Conservation (phyloP, 2,888 invertebrate species). For the Acleris holmiana region DNA sequence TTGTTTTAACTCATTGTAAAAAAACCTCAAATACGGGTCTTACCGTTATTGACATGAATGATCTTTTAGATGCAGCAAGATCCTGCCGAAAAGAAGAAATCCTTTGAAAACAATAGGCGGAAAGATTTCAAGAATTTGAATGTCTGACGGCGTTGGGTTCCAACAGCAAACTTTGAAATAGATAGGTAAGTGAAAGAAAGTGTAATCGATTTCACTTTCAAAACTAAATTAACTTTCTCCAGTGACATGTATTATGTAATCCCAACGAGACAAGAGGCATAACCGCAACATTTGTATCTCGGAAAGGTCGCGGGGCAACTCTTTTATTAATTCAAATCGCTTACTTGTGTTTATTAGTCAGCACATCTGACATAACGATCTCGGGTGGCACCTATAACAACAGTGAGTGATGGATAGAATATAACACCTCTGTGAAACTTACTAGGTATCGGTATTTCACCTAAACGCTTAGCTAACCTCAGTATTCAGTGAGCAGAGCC, state of each 20-base stretch:
- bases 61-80: slow-evolving; percentile 4
- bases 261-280: slow-evolving; percentile 76
- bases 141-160: slow-evolving; percentile 57
- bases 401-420: slow-evolving; percentile 25
- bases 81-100: slow-evolving; percentile 9
- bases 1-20: neutral
- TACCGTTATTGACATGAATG: slow-evolving; percentile 2
- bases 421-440: neutral
- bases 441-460: neutral
- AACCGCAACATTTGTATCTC: slow-evolving; percentile 73
- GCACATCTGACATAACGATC: slow-evolving; percentile 39
- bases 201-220: slow-evolving; percentile 85
- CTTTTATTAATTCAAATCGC: slow-evolving; percentile 51
- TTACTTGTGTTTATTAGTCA: slow-evolving; percentile 45
- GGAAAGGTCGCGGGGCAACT: slow-evolving; percentile 69
- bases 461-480: too few relatives aligned
- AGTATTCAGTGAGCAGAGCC: too few relatives aligned
- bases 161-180: slow-evolving; percentile 70
- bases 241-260: slow-evolving; percentile 82
- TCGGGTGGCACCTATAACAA: slow-evolving; percentile 21
- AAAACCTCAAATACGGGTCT: neutral
- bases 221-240: slow-evolving; percentile 85
- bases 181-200: slow-evolving; percentile 79
- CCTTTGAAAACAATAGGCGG: slow-evolving; percentile 15
- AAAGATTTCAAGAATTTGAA: slow-evolving; percentile 42